phyloP scores from a whole-genome alignment of 1,140 invertebrate species.

The Argopecten irradians region DNA sequence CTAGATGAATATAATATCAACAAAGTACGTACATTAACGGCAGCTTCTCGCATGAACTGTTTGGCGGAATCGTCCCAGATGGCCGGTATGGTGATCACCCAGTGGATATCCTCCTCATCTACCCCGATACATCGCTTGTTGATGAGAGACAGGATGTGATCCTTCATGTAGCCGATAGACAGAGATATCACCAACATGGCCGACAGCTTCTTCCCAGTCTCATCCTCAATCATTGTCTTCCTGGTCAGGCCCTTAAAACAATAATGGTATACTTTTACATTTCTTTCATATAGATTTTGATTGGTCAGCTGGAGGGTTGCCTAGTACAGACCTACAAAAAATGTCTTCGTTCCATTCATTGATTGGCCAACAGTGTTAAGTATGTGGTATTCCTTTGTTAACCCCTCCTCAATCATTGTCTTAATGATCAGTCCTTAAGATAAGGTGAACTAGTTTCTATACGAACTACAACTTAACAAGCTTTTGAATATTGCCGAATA shows the following conservation, averaged over 20 bases:
- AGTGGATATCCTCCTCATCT: neutral
- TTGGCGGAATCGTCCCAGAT: neutral
- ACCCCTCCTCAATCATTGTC: too few relatives aligned
- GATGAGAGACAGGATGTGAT: neutral
- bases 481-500: too few relatives aligned
- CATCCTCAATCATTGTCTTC: neutral
- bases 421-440: too few relatives aligned
- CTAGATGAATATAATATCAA: neutral
- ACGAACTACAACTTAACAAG: too few relatives aligned
- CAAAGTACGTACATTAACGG: neutral
- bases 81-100: neutral
- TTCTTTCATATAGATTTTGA: too few relatives aligned
- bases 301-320: too few relatives aligned
- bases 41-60: neutral
- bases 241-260: neutral
- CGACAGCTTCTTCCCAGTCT: neutral
- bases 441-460: too few relatives aligned
- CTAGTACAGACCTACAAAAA: too few relatives aligned
- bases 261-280: neutral
- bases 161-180: neutral
- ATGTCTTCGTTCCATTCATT: too few relatives aligned
- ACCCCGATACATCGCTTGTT: neutral
- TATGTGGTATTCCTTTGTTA: too few relatives aligned
- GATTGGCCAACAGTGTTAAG: too few relatives aligned
- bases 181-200: neutral